Evolutionary conservation across 2,797 vertebrate genomes (phyloP).

Genomic region (Parauchenoglanis ngamensis): DNA sequence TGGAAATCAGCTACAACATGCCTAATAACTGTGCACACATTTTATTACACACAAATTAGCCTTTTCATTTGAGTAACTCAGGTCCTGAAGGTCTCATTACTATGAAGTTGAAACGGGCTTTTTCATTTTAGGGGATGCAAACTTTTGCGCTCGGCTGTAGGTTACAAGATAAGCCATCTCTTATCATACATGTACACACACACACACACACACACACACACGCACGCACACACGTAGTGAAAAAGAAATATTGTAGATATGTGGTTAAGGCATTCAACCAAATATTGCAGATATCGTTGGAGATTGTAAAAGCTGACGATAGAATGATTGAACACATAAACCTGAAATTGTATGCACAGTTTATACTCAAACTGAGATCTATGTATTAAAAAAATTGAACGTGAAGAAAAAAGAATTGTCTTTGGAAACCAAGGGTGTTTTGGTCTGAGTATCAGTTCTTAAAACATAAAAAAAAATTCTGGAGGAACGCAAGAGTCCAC

Average conservation of each 20-base stretch:
- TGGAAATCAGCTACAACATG: background rate
- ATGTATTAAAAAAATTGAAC: constrained; percentile 49
- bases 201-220: constrained; percentile 53
- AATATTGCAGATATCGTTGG: constrained; percentile 95
- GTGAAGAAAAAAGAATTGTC: constrained; percentile 71
- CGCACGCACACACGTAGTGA: constrained; percentile 60
- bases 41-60: background rate
- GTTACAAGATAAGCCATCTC: background rate
- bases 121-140: constrained; percentile 2
- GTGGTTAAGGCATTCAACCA: constrained; percentile 95
- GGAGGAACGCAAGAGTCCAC: constrained; percentile 54
- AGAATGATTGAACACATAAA: background rate
- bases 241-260: constrained; percentile 65
- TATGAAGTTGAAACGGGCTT: background rate
- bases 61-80: background rate
- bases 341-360: constrained; percentile 2
- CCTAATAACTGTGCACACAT: background rate
- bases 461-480: constrained; percentile 70
- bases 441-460: constrained; percentile 86
- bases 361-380: constrained; percentile 71
- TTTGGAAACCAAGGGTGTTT: constrained; percentile 96
- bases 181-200: constrained; percentile 9
- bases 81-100: background rate
- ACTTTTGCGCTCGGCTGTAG: background rate
- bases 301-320: constrained; percentile 71